phyloP scores from a whole-genome alignment of 1,140 invertebrate genomes.

The Cecropterus lyciades region DNA sequence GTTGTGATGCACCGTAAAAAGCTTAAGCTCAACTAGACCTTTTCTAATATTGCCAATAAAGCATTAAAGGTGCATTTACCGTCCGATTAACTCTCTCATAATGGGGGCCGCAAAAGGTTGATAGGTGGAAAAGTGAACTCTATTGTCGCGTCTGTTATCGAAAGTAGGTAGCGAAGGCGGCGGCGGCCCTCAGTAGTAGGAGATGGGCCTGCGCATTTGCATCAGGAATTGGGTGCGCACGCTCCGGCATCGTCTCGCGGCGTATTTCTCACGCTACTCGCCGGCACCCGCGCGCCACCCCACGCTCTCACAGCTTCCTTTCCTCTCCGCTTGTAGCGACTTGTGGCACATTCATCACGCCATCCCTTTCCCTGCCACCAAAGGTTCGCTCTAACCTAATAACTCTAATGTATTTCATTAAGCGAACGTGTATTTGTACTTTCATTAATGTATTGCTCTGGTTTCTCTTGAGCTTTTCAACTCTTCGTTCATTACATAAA shows the following conservation, averaged over 20 bases:
- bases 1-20: constrained; percentile 72
- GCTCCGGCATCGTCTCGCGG: constrained; percentile 58
- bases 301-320: constrained; percentile 37
- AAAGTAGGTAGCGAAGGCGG: constrained; percentile 59
- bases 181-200: constrained; percentile 42
- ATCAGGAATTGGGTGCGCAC: constrained; percentile 79
- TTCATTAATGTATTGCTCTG: constrained; percentile 5
- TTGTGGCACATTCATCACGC: constrained; percentile 29
- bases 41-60: constrained; percentile 74
- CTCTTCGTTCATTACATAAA: too few species aligned
- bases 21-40: constrained; percentile 52
- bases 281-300: constrained; percentile 45
- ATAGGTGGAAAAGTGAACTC: constrained; percentile 52
- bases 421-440: constrained; percentile 8
- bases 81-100: constrained; percentile 60
- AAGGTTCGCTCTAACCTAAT: constrained; percentile 13
- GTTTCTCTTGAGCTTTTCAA: background rate
- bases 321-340: constrained; percentile 30
- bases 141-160: constrained; percentile 59
- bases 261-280: constrained; percentile 76
- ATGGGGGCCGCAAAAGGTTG: constrained; percentile 43
- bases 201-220: constrained; percentile 68
- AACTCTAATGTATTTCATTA: constrained; percentile 10
- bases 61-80: constrained; percentile 66
- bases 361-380: constrained; percentile 34